phyloP scores from a whole-genome alignment of 2,113 vertebrate species.

The Pelusios castaneus region DNA sequence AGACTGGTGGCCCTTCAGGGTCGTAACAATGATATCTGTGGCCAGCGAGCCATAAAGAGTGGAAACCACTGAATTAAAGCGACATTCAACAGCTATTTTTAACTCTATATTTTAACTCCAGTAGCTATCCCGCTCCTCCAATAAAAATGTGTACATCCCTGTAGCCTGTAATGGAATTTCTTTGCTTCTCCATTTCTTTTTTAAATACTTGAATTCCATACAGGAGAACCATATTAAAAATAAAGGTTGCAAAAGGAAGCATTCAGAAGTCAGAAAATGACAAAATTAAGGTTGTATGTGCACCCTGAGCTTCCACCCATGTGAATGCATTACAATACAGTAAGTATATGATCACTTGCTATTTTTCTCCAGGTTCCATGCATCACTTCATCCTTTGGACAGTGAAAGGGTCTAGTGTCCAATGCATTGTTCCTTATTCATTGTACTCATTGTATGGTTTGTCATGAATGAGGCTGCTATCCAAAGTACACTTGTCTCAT shows the following conservation, averaged over 20 bases:
- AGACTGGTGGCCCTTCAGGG: too few relatives aligned
- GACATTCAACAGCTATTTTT: neutral
- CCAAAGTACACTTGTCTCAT: neutral
- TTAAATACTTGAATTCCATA: neutral
- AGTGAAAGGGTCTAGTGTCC: neutral
- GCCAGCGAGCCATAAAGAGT: too few relatives aligned
- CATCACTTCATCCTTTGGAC: neutral
- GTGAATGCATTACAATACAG: neutral
- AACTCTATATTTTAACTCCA: neutral
- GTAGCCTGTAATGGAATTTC: neutral
- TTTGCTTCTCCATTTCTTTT: neutral
- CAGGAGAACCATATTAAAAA: neutral
- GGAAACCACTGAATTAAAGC: neutral
- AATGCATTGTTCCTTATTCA: neutral
- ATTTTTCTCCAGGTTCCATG: neutral
- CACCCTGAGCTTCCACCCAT: fast-evolving
- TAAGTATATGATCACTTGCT: neutral
- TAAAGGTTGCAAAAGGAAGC: neutral
- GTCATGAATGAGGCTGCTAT: neutral
- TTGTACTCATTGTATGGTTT: neutral
- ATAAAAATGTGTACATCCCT: neutral
- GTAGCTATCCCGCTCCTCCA: too few relatives aligned
- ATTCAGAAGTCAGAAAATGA: neutral
- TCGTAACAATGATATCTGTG: too few relatives aligned
- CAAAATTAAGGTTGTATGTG: too few relatives aligned